Percentiles rank a stretch among this genome's conserved stretches.
Conservation (phyloP, 2,888 invertebrate species). For the Alentia gelatinosa region DNA sequence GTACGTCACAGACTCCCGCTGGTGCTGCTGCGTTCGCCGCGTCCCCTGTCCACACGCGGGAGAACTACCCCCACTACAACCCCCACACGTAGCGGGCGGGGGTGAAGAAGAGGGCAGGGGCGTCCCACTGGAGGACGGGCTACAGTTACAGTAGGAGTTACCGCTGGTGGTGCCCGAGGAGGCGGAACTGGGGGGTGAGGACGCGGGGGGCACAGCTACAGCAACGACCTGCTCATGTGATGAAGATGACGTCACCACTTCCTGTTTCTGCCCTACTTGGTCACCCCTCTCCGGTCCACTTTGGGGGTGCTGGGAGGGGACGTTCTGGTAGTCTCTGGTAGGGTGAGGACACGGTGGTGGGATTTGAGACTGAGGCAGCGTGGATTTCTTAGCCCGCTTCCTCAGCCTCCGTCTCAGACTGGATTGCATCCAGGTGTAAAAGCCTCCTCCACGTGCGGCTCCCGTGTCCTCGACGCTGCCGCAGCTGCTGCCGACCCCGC, state of each 20-base stretch:
- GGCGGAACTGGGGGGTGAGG: not conserved
- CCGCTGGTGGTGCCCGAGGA: not conserved
- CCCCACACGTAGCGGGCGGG: not conserved
- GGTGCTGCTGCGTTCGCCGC: not conserved
- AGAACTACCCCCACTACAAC: no score
- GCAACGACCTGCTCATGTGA: not conserved
- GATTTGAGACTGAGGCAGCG: not conserved
- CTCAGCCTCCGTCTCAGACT: not conserved
- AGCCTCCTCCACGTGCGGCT: not conserved
- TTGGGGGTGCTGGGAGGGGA: not conserved
- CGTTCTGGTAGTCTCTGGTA: not conserved
- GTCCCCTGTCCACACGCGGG: not conserved
- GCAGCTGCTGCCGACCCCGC: not conserved
- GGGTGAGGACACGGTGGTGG: not conserved
- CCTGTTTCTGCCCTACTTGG: not conserved
- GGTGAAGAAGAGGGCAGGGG: not conserved
- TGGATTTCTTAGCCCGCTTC: constrained; percentile 21
- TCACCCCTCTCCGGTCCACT: not conserved
- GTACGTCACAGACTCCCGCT: constrained; percentile 1
- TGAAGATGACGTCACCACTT: constrained; percentile 17
- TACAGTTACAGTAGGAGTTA: not conserved
- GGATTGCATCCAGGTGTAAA: constrained; percentile 44
- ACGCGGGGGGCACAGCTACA: not conserved
- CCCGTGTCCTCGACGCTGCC: not conserved
- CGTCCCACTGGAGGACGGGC: not conserved